Base-by-base conservation (phyloP, 2,797 vertebrate species). In the Alauda arvensis region DNA sequence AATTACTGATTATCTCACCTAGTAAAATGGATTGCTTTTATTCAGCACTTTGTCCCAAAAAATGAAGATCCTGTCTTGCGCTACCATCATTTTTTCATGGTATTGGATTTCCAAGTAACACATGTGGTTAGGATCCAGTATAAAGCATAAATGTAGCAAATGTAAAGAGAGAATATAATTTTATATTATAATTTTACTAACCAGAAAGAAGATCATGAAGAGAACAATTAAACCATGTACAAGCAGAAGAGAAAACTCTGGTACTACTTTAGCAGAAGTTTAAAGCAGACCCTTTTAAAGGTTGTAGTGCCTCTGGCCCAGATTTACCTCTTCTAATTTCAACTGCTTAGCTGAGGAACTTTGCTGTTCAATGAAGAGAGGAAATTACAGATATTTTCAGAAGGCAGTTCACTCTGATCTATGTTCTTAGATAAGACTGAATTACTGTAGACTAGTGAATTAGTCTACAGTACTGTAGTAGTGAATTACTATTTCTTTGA, bases 381-480 rank as follows among this genome's bases (percentile, higher is more conserved):
- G 37, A 90, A 80, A 89, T 77, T 46, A 83, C 16, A 85, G 40
- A 20, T 74, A 75, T 75, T 93, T 93, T 66, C 59, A 80, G 52
- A 85, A 85, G 18, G n/a, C 43, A 78, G 42, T 86, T 92, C 48
- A 34, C 48, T 86, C 45, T 78, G 31, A 81, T 83, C 40, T 74
- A 3, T 74, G 31, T 74, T 85, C 69, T 78, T 31, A 78, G 49
- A 46, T 46, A 60, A 53, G 42, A 53, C 0, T 55, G 31, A 74
- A 39, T 90, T 88, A 67, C 62, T 46, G 14, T 49, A 80, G 77
- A 25, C n/a, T n/a, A n/a, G n/a, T n/a, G n/a, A n/a, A n/a, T n/a
- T n/a, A n/a, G n/a, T n/a, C n/a, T n/a, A n/a, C n/a, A n/a, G n/a
- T n/a, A n/a, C n/a, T n/a, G n/a, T n/a, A n/a, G n/a, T n/a, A n/a